Percentiles rank a stretch among this genome's conserved stretches.
These are phyloP conservation scores for Plagodis pulveraria DNA, from an alignment of 2,888 invertebrate genomes.

Conservation along the genomic window DNA sequence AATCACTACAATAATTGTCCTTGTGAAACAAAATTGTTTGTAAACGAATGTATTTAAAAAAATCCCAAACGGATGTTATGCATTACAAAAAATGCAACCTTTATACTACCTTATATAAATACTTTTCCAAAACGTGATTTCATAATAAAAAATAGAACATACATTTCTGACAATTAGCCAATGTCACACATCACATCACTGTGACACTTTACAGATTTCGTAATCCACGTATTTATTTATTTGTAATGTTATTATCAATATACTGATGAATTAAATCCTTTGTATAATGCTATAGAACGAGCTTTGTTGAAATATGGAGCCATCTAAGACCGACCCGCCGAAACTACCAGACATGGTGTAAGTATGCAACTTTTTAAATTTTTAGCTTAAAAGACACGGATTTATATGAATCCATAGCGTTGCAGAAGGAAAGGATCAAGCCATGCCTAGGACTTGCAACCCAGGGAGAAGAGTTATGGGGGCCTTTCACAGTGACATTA, in stretches of 20 bases:
- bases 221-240: slow-evolving; percentile 36
- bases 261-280: slow-evolving; percentile 27
- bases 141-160: slow-evolving; percentile 16
- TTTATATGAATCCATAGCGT: too few relatives aligned
- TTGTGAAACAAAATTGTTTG: too few relatives aligned
- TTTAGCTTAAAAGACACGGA: too few relatives aligned
- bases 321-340: slow-evolving; percentile 53
- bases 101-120: too few relatives aligned
- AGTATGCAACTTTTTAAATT: slow-evolving; percentile 41
- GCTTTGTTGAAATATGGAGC: slow-evolving; percentile 55
- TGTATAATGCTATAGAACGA: slow-evolving; percentile 38
- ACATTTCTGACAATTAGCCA: slow-evolving; percentile 13
- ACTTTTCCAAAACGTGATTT: not conserved
- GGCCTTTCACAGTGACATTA: too few relatives aligned
- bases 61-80: too few relatives aligned
- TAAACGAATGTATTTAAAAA: too few relatives aligned
- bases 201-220: slow-evolving; percentile 29
- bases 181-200: slow-evolving; percentile 26
- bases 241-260: slow-evolving; percentile 13
- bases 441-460: too few relatives aligned
- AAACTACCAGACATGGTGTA: slow-evolving; percentile 74
- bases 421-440: too few relatives aligned
- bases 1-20: too few relatives aligned
- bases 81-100: too few relatives aligned
- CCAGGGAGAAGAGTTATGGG: too few relatives aligned